These are phyloP conservation scores for Acleris sparsana DNA, from an alignment of 2,888 invertebrate genomes.

Conservation along the genomic window DNA sequence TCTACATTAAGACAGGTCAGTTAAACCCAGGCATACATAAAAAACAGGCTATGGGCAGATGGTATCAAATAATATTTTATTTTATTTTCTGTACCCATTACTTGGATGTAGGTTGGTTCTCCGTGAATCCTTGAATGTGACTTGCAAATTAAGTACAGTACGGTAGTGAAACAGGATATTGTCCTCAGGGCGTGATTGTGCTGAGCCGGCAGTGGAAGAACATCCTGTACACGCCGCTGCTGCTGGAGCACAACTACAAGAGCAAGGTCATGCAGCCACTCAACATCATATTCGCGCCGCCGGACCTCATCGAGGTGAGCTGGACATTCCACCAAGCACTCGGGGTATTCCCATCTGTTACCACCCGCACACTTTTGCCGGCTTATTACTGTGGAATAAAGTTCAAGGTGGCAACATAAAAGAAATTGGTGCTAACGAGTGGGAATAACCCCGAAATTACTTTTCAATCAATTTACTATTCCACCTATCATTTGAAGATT, in stretches of 20 bases:
- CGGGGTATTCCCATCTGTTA: no score
- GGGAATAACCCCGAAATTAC: no score
- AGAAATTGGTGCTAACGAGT: no score
- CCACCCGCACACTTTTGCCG: no score
- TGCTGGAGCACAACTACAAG: conserved; percentile 95
- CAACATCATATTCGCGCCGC: conserved; percentile 94
- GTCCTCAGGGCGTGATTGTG: conserved; percentile 93
- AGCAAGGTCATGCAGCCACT: conserved; percentile 91
- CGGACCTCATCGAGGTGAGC: conserved; percentile 90
- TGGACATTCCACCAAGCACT: no score
- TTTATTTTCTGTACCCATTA: no score
- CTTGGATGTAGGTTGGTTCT: no score
- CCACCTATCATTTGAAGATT: no score
- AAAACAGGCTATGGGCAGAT: not conserved
- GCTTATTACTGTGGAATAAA: no score
- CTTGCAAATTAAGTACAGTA: not conserved
- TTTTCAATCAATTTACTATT: no score
- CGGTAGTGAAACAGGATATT: not conserved
- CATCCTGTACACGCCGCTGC: conserved; percentile 94
- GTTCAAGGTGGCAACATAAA: no score
- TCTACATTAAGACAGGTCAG: conserved; percentile 93
- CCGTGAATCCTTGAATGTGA: no score
- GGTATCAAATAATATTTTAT: not conserved
- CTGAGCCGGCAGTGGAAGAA: conserved; percentile 98
- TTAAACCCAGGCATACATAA: not conserved